A percentile compares a stretch with the other conserved stretches of the same genome.
Conservation (phyloP, 1,140 invertebrate species). For the Stegodyphus mimosarum region DNA sequence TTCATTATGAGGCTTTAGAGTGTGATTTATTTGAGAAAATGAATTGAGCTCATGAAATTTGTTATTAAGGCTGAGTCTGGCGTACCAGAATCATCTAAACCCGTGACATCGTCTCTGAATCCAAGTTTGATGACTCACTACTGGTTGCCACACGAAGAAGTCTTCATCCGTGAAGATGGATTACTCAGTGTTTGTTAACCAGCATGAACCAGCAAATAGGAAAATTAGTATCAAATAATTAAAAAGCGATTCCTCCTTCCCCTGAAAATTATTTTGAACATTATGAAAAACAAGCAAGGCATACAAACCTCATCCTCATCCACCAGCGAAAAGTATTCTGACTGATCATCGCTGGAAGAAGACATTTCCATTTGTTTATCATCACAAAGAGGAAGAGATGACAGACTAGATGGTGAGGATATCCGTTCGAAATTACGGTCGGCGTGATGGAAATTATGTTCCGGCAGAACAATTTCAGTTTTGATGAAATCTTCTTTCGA, state of each 20-base stretch:
- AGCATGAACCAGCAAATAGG: too few relatives aligned
- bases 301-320: slow-evolving; percentile 41
- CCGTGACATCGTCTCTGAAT: too few relatives aligned
- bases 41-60: too few relatives aligned
- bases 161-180: too few relatives aligned
- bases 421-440: background rate
- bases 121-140: too few relatives aligned
- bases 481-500: slow-evolving; percentile 44
- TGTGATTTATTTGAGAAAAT: too few relatives aligned
- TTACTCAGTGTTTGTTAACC: too few relatives aligned
- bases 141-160: too few relatives aligned
- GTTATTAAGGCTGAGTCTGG: too few relatives aligned
- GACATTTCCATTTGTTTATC: background rate
- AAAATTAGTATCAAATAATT: background rate
- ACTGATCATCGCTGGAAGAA: slow-evolving; percentile 49
- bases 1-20: too few relatives aligned
- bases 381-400: background rate
- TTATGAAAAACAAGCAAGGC: background rate
- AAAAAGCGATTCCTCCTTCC: background rate
- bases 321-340: slow-evolving; percentile 50
- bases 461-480: slow-evolving; percentile 35
- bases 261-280: background rate
- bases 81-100: too few relatives aligned
- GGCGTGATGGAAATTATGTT: slow-evolving; percentile 24
- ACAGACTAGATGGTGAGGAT: slow-evolving; percentile 26